phyloP scores from a whole-genome alignment of 2,797 vertebrate species.

The Eulemur coronatus region DNA sequence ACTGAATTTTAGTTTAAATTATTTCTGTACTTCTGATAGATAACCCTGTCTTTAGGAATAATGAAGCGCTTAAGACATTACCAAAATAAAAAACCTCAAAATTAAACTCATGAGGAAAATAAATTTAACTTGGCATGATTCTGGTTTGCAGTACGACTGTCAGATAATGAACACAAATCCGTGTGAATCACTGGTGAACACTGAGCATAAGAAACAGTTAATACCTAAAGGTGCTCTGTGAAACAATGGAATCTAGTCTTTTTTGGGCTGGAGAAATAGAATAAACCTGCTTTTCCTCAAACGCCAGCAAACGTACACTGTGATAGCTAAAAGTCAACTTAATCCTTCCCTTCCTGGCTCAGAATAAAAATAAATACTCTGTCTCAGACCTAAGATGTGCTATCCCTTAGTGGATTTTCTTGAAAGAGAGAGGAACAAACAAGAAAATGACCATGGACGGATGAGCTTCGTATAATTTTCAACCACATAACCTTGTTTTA shows the following conservation, averaged over 20 bases:
- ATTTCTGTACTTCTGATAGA: slow-evolving; percentile 6
- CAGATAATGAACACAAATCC: neutral
- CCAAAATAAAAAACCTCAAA: slow-evolving; percentile 41
- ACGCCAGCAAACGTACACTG: neutral
- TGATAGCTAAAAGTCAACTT: neutral
- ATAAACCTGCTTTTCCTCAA: slow-evolving; percentile 54
- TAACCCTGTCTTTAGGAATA: slow-evolving; percentile 23
- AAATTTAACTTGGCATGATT: slow-evolving; percentile 2
- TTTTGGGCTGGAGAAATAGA: neutral
- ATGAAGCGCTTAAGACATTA: slow-evolving; percentile 34
- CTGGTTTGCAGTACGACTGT: neutral
- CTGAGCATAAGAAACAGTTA: neutral
- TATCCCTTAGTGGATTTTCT: neutral
- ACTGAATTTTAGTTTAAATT: slow-evolving; percentile 27
- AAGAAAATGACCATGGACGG: neutral
- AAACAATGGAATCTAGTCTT: neutral
- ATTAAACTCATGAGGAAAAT: slow-evolving; percentile 46
- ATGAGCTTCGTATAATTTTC: neutral
- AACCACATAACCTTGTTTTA: neutral
- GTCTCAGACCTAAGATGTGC: neutral
- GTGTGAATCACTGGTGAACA: neutral
- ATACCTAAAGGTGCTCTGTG: neutral
- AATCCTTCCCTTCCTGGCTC: slow-evolving; percentile 35
- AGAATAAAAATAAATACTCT: slow-evolving; percentile 58
- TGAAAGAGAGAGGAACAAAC: neutral